A percentile compares a stretch with the other conserved stretches of the same genome.
These are phyloP conservation scores for Colaptes auratus DNA, from an alignment of 2,113 vertebrate genomes.

Conservation along the genomic window DNA sequence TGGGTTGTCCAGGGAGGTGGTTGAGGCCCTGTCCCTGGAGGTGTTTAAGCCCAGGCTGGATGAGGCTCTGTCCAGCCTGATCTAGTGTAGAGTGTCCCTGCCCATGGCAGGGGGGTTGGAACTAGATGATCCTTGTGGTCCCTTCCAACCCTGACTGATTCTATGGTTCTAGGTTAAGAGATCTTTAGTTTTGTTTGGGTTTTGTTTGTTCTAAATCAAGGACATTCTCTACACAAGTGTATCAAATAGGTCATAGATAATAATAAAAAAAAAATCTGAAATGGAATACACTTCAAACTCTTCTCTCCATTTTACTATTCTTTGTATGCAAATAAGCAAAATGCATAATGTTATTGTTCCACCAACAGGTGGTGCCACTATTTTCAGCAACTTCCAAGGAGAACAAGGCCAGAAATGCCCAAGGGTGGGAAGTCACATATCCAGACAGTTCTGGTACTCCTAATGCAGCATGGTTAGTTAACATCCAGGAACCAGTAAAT, in stretches of 20 bases:
- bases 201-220: neutral
- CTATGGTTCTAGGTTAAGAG: neutral
- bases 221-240: neutral
- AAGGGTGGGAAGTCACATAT: neutral
- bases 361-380: neutral
- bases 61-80: too few relatives aligned
- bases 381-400: neutral
- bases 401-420: neutral
- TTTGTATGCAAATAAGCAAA: neutral
- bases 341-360: neutral
- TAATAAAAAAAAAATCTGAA: neutral
- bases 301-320: neutral
- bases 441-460: neutral
- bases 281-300: neutral
- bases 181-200: fast-evolving
- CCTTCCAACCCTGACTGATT: too few relatives aligned
- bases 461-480: neutral
- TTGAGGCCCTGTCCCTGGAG: too few relatives aligned
- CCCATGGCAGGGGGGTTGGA: too few relatives aligned
- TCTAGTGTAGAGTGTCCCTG: too few relatives aligned
- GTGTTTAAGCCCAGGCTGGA: too few relatives aligned
- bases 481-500: neutral
- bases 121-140: too few relatives aligned
- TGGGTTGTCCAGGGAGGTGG: too few relatives aligned
- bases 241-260: neutral